Evolutionary conservation across 2,888 invertebrate species (phyloP), one percentile per base, ranked within the genome.

Genomic region (Anarsia innoxiella): DNA sequence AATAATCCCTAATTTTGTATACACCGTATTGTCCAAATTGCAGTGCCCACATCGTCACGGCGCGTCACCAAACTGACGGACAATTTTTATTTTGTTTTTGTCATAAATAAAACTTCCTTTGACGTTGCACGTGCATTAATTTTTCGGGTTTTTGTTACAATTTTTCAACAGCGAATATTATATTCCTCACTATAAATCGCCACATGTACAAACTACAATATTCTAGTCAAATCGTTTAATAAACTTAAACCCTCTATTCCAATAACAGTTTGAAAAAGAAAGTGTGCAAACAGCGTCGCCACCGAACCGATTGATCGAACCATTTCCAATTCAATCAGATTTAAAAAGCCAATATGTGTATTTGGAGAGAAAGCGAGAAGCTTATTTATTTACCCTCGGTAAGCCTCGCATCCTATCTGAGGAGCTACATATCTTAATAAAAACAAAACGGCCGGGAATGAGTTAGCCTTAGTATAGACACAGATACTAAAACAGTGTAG

Each of bases 1-100:
- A 75, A 75, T 76, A 65, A 69, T 74, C 67, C 67, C 68, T 76
- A 77, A 77, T 77, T 75, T 74, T 75, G 77, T 74, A 79, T 77
- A 78, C 76, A 70, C 57, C 64, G 48, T 29, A 19, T 36, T 38
- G 36, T 30, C 23, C 14, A 49, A 42, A 45, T 44, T 55, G 59
- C 52, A n/a, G 53, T 43, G 62, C 71, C 71, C 68, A 66, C 63
- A 71, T 63, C 65, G 70, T 66, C 66, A 69, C 67, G 70, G 59
- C 56, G 34, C 36, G 45, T 47, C 43, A 9, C 19, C 12, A 28
- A 14, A n/a, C n/a, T 67, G 63, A 66, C 66, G 62, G 45, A 5
- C n/a, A 15, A 27, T 34, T 34, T 34, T 34, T 27, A 19, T 26
- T 34, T 19, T 35, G 19, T 57, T 57, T 61, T 60, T 59, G 56